phyloP scores from a whole-genome alignment of 1,140 invertebrate species.

The Planococcus citri region DNA sequence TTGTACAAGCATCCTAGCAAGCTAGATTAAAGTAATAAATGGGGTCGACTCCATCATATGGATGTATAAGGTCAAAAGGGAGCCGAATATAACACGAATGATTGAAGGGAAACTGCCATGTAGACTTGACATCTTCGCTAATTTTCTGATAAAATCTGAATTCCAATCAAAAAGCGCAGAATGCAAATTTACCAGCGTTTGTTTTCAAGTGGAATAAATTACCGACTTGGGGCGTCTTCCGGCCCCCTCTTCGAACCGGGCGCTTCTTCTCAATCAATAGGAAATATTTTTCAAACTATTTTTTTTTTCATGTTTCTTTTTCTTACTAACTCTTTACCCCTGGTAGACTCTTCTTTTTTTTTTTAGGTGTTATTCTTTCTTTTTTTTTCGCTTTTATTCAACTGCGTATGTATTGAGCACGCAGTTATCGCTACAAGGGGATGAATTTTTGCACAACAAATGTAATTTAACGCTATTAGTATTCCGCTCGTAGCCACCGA shows the following conservation, averaged over 20 bases:
- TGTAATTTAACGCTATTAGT: neutral
- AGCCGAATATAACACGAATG: neutral
- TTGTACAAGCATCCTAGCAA: neutral
- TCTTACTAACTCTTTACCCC: too few relatives aligned
- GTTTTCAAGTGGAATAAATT: conserved; percentile 9
- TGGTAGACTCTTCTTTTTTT: neutral
- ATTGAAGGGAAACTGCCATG: conserved; percentile 4
- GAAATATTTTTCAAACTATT: neutral
- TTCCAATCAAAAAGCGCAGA: conserved; percentile 6
- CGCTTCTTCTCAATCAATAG: neutral
- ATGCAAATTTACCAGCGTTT: neutral
- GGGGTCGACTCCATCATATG: neutral
- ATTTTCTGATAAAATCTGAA: conserved; percentile 18
- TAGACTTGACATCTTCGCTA: neutral
- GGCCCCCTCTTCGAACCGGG: neutral
- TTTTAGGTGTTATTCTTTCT: neutral
- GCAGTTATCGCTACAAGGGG: neutral
- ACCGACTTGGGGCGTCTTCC: neutral
- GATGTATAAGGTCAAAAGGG: conserved; percentile 4
- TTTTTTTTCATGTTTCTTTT: too few relatives aligned
- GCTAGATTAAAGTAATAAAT: conserved; percentile 16
- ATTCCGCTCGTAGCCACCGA: neutral
- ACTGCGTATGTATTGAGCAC: neutral
- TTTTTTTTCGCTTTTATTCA: neutral
- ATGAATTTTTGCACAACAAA: neutral